Evolutionary conservation across 2,888 invertebrate genomes (phyloP), one percentile per base, ranked within the genome.

Genomic region (Mesochorus sp.): DNA sequence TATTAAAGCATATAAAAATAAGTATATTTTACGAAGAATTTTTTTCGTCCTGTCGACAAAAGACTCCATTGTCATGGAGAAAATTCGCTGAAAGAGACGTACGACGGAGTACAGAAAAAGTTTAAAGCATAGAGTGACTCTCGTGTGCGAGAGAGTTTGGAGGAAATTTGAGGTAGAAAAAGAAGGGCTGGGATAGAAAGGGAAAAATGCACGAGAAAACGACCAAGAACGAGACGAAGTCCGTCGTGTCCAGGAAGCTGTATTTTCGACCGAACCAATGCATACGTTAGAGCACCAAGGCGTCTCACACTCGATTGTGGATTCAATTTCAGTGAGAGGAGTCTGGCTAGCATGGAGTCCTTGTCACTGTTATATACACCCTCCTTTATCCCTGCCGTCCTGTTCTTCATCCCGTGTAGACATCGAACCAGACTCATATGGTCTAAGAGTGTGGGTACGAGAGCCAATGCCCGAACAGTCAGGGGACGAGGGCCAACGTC

Each of bases 251-350:
- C 72, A 49, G 62, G 42, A 44, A 39, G 72, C 34, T 39, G 55
- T 31, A 62, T 59, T 44, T 84, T 85, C 84, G 82, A 81, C 82
- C 82, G 77, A 84, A 80, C 83, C 86, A 87, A 86, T 87, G 88
- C 88, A 88, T 88, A 87, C 81, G 88, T 86, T 86, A 85, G 81
- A 81, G 78, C 83, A 76, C 55, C 76, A 68, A 83, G 76, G 83
- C 82, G 80, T 83, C 82, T 82, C 83, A 81, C 81, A 83, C 79
- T 82, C 86, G 84, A 87, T 88, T 85, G 84, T 84, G 83, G 84
- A 88, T 89, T 89, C 88, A 88, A 89, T 89, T 88, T 87, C 86
- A 64, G 47, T 51, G 71, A 81, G 82, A 85, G 82, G 83, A 85
- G 84, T 84, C 84, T 83, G 81, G 83, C 81, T 81, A 82, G 80